Evolutionary conservation across 2,113 vertebrate species (phyloP).

Genomic region (Leptobrachium ailaonicum): DNA sequence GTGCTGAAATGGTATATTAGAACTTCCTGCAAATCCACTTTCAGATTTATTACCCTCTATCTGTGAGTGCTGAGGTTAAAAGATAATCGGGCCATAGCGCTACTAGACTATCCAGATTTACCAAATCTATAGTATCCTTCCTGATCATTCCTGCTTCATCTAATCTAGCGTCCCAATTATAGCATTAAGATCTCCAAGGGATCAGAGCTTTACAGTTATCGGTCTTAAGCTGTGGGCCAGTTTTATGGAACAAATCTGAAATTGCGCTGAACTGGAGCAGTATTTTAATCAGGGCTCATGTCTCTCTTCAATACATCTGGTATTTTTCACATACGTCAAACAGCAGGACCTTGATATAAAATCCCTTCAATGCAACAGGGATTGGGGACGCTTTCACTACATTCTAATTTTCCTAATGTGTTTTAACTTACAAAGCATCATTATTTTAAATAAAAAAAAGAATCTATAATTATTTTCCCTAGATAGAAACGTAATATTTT

Average conservation of each 20-base stretch:
- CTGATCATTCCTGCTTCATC: constrained; percentile 18
- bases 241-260: constrained; percentile 40
- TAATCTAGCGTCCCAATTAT: constrained; percentile 45
- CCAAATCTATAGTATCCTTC: constrained; percentile 16
- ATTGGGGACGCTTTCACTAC: not conserved
- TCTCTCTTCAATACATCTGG: constrained; percentile 16
- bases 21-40: constrained; percentile 17
- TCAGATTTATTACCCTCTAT: constrained; percentile 26
- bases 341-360: constrained; percentile 5
- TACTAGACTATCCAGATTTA: not conserved
- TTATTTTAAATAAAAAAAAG: not conserved
- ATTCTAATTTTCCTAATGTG: not conserved
- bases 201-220: constrained; percentile 37
- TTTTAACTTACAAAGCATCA: not conserved
- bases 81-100: constrained; percentile 7
- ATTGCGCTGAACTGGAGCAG: constrained; percentile 41
- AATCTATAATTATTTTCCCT: not conserved
- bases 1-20: constrained; percentile 13
- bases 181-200: constrained; percentile 41
- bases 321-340: constrained; percentile 28
- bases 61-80: constrained; percentile 13
- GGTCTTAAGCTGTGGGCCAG: constrained; percentile 20
- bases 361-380: not conserved
- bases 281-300: constrained; percentile 37
- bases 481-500: not conserved